phyloP scores from a whole-genome alignment of 2,113 vertebrate genomes.

The Eulacestoma nigropectus region DNA sequence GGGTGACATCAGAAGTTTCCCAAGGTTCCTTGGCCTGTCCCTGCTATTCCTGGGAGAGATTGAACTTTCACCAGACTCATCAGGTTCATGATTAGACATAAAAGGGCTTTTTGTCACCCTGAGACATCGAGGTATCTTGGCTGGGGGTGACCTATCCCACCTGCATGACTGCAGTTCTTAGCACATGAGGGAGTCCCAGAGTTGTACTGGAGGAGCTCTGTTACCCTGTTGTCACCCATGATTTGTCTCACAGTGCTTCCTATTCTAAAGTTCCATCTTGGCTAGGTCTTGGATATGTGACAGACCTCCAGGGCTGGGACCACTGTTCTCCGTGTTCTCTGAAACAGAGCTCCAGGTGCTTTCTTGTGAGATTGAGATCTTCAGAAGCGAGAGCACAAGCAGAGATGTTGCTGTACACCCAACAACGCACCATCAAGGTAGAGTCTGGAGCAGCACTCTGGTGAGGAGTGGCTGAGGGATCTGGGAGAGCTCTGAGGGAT shows the following conservation, averaged over 20 bases:
- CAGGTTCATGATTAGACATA: neutral
- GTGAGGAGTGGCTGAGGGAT: neutral
- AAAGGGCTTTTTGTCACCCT: neutral
- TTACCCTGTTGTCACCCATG: neutral
- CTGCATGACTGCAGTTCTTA: neutral
- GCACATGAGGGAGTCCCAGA: neutral
- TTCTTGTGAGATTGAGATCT: neutral
- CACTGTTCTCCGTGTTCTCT: fast-evolving
- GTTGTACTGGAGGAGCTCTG: neutral
- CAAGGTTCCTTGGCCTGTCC: neutral
- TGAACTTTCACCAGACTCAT: neutral
- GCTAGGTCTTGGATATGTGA: neutral
- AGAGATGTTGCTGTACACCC: neutral
- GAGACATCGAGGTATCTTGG: neutral
- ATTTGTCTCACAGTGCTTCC: neutral
- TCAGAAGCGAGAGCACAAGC: neutral
- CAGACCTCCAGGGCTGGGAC: neutral
- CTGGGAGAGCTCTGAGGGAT: neutral
- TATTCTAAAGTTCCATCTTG: neutral
- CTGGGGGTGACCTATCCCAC: neutral
- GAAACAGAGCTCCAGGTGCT: neutral
- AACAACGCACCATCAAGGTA: neutral
- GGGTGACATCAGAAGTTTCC: neutral
- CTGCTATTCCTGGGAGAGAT: neutral
- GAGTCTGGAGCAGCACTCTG: neutral